Base-by-base conservation (phyloP, 1,140 invertebrate genomes). In the Triops cancriformis region DNA sequence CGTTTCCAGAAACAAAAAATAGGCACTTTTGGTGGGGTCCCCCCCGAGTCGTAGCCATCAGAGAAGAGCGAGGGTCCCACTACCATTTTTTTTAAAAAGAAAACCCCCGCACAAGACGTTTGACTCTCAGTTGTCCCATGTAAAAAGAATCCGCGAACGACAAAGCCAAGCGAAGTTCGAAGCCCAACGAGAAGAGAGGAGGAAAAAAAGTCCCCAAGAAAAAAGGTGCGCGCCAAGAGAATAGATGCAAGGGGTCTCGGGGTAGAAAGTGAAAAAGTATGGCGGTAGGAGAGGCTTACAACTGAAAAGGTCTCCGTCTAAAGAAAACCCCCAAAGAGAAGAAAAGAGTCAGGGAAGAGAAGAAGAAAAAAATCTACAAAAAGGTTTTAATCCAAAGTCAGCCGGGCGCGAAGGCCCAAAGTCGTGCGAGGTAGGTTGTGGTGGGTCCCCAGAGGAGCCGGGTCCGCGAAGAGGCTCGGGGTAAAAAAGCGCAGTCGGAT, bases 361-460 rank as follows among this genome's bases (percentile, higher is more conserved):
- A 64, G 51, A 64, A 64, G 3, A 64, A 64, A 64, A n/a, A 64
- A 18, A 18, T 23, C 51, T 23, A 18, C 14, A 64, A 64, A 23
- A 64, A 64, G n/a, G 51, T 64, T 64, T 64, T 64, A 64, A 64
- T 64, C 51, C 51, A 11, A 64, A 64, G 51, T 64, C 51, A 64
- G 51, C 51, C 51, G 51, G 51, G 51, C 51, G 51, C 51, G 51
- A 64, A 64, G 51, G 23, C 51, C 51, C 51, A n/a, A 64, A 64
- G 51, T 64, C 51, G 51, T 64, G 51, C 51, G 51, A 64, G 51
- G 51, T 64, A 64, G 51, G 51, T 64, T 64, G 51, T 64, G 51
- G 51, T 64, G 51, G 51, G 51, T 64, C 51, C 51, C 51, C n/a
- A 64, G 51, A 64, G 51, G 51, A 64, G 51, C 51, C n/a, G n/a